phyloP scores from a whole-genome alignment of 2,113 vertebrate species.

The Platycercus adscitus region DNA sequence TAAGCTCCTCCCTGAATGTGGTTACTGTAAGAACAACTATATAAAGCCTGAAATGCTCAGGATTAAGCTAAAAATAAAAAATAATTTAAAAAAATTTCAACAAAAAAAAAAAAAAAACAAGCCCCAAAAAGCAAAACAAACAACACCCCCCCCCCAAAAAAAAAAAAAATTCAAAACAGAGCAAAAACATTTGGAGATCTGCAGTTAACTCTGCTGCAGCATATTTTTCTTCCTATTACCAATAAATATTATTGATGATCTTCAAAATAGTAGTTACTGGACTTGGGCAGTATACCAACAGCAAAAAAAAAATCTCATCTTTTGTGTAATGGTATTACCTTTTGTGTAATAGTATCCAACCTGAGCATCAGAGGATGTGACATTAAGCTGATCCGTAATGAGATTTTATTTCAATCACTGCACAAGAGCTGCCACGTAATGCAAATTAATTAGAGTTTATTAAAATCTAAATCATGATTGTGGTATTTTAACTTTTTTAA shows the following conservation, averaged over 20 bases:
- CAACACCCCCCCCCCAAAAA: background rate
- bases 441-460: background rate
- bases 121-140: background rate
- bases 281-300: background rate
- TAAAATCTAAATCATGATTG: background rate
- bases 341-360: background rate
- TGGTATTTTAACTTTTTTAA: background rate
- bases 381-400: background rate
- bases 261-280: background rate
- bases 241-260: background rate
- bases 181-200: background rate
- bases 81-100: no score
- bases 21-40: background rate
- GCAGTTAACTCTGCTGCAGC: background rate
- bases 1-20: background rate
- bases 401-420: background rate
- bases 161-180: background rate
- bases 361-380: background rate
- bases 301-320: background rate
- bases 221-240: background rate
- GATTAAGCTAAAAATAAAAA: rapidly evolving
- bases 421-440: background rate
- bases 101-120: rapidly evolving
- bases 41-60: background rate
- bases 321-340: background rate